Evolutionary conservation across 2,888 invertebrate species (phyloP).

Genomic region (Drosophila nr. fundita): DNA sequence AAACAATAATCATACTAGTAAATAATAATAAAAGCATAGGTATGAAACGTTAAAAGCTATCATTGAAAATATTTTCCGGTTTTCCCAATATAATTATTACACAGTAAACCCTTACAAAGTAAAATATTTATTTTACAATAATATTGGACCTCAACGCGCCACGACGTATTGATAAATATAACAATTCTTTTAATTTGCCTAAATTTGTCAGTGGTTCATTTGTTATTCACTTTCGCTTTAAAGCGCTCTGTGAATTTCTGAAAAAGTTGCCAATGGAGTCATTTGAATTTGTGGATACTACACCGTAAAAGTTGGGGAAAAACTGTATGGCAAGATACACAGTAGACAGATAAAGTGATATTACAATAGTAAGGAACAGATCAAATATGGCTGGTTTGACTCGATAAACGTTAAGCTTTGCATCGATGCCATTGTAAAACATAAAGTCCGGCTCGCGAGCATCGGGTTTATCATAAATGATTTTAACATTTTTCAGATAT

Average conservation of each 20-base stretch:
- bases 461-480: slow-evolving; percentile 90
- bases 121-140: slow-evolving; percentile 43
- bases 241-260: slow-evolving; percentile 24
- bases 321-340: slow-evolving; percentile 93
- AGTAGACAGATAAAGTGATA: slow-evolving; percentile 92
- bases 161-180: slow-evolving; percentile 28
- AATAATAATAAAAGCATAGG: neutral
- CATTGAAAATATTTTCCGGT: neutral
- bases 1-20: neutral
- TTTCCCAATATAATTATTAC: slow-evolving; percentile 5
- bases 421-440: slow-evolving; percentile 93
- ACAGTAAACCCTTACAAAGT: slow-evolving; percentile 18
- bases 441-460: slow-evolving; percentile 96
- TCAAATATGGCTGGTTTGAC: slow-evolving; percentile 99
- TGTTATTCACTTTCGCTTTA: slow-evolving; percentile 44
- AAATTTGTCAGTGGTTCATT: slow-evolving; percentile 18
- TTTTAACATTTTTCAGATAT: slow-evolving; percentile 91
- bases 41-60: neutral
- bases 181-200: slow-evolving; percentile 28
- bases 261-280: slow-evolving; percentile 14
- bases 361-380: slow-evolving; percentile 94
- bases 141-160: slow-evolving; percentile 40
- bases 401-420: slow-evolving; percentile 94
- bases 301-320: slow-evolving; percentile 89
- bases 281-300: slow-evolving; percentile 85